These are phyloP conservation scores for Erinaceus europaeus DNA, from an alignment of 2,113 vertebrate species.

Conservation along the genomic window DNA sequence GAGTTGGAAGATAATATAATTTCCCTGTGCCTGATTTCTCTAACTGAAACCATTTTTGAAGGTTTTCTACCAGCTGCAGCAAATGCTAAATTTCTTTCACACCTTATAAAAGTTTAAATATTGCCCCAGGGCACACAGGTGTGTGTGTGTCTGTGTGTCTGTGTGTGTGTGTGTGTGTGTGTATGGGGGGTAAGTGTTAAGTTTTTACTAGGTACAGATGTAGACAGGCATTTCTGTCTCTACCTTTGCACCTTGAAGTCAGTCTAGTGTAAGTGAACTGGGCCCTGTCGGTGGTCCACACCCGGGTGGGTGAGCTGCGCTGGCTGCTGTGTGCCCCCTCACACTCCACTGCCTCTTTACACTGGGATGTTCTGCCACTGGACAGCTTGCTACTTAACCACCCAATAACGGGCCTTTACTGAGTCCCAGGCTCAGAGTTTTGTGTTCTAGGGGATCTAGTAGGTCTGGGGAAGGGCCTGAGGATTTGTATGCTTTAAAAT, in stretches of 20 bases:
- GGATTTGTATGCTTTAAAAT: neutral
- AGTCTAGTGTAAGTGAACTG: fast-evolving
- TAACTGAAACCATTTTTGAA: constrained; percentile 24
- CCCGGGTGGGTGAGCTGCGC: fast-evolving
- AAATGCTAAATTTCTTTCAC: constrained; percentile 32
- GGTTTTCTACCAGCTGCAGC: neutral
- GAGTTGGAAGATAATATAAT: neutral
- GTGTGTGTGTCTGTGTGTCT: no score
- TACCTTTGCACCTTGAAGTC: neutral
- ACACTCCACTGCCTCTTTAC: neutral
- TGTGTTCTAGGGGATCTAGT: neutral
- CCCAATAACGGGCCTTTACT: neutral
- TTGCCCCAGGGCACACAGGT: neutral
- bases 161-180: no score
- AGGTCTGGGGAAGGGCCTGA: neutral
- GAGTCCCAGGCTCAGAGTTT: neutral
- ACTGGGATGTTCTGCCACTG: neutral
- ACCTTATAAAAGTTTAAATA: neutral
- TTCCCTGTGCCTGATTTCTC: neutral
- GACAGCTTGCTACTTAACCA: neutral
- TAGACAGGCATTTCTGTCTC: neutral
- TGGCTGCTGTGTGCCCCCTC: fast-evolving
- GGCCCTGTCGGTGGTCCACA: neutral
- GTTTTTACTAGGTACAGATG: neutral
- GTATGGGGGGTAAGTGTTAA: neutral